phyloP scores from a whole-genome alignment of 37 sponge, comb jelly and placozoan genomes.

The Geodia barretti region DNA sequence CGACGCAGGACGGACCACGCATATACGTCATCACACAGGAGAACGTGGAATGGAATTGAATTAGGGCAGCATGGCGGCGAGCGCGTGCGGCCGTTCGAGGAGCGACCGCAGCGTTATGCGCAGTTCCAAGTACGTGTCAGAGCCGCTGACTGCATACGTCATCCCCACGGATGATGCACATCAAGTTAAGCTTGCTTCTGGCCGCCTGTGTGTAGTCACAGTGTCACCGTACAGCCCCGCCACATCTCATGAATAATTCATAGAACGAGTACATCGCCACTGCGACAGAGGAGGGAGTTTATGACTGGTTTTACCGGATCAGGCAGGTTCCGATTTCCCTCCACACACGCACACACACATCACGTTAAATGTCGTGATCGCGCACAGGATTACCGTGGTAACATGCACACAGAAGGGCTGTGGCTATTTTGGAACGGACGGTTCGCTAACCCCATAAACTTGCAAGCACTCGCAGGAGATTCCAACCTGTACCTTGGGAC shows the following conservation, averaged over 20 bases:
- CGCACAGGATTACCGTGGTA: slow-evolving; percentile 86
- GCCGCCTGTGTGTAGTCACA: too few species aligned
- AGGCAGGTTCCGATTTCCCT: slow-evolving; percentile 81
- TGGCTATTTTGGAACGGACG: slow-evolving; percentile 96
- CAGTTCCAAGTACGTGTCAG: not conserved
- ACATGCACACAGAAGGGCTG: slow-evolving; percentile 54
- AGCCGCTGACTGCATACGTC: slow-evolving; percentile 74
- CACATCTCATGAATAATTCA: not conserved
- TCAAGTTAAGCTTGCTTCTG: slow-evolving; percentile 76
- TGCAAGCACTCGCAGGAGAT: slow-evolving; percentile 86
- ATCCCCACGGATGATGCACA: slow-evolving; percentile 94
- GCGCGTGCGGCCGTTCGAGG: too few species aligned
- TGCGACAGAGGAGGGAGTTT: slow-evolving; percentile 88
- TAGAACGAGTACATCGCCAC: slow-evolving; percentile 96
- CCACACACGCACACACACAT: not conserved
- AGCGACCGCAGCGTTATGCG: slow-evolving; percentile 14
- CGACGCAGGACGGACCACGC: too few species aligned
- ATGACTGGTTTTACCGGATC: slow-evolving; percentile 95
- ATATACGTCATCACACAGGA: too few species aligned
- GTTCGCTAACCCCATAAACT: slow-evolving; percentile 70
- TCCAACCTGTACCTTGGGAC: slow-evolving; percentile 79
- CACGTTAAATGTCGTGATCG: not conserved
- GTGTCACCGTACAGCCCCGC: too few species aligned
- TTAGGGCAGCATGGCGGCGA: too few species aligned
- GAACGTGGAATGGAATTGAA: too few species aligned